A percentile compares a stretch with the other conserved stretches of the same genome.
Conservation (phyloP, 2,113 vertebrate genomes). For the Alosa alosa region DNA sequence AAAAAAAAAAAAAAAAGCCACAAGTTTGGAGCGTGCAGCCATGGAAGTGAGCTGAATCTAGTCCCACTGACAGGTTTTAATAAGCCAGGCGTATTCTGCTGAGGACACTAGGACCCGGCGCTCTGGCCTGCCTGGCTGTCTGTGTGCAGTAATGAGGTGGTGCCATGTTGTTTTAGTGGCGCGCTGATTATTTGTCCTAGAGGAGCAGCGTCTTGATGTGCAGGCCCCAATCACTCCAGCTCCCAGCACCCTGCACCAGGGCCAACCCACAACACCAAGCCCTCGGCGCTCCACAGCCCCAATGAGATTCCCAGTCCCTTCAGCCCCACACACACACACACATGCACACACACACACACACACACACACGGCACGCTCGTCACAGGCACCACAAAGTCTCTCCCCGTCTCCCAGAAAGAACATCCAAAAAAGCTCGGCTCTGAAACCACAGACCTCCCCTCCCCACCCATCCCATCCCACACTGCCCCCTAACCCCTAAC, state of each 20-base stretch:
- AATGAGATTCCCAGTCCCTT: slow-evolving; percentile 6
- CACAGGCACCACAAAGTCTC: slow-evolving; percentile 19
- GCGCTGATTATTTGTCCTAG: neutral
- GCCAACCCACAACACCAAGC: neutral
- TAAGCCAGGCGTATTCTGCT: neutral
- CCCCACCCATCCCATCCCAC: neutral
- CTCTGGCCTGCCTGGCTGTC: neutral
- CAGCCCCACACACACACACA: neutral
- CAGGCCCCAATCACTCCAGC: neutral
- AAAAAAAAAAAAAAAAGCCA: too few species aligned
- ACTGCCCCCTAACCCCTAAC: neutral
- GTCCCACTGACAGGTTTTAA: neutral
- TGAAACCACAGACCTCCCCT: neutral
- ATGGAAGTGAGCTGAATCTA: neutral
- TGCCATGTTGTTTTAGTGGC: neutral
- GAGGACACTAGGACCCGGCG: neutral
- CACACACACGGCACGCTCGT: neutral
- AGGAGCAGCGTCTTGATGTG: neutral
- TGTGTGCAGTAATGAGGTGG: neutral
- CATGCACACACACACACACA: slow-evolving; percentile 1
- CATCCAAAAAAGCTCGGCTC: neutral
- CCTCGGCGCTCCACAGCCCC: neutral
- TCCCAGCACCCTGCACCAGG: neutral
- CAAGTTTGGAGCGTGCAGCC: neutral
- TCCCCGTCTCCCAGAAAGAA: neutral